Percentiles rank a stretch among this genome's conserved stretches.
These are phyloP conservation scores for Catalaphyllia jardinei DNA, from an alignment of 64 coral and sea anemone genomes.

Conservation along the genomic window DNA sequence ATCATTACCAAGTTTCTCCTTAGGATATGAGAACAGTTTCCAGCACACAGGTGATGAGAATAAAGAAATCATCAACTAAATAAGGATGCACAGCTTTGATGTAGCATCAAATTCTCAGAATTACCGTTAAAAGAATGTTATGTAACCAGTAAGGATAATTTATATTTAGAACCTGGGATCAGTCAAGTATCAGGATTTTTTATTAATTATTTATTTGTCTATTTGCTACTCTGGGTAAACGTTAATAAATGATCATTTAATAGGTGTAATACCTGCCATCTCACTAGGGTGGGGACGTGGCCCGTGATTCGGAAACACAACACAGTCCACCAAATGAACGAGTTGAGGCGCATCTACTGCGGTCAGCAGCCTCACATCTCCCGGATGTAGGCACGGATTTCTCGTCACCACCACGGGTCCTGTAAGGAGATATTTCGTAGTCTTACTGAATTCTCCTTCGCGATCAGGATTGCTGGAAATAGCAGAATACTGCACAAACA, in stretches of 20 bases:
- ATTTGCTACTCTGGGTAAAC: background rate
- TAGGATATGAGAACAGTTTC: no score
- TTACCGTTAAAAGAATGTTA: no score
- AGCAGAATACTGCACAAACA: conserved; percentile 85
- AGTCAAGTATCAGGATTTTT: background rate
- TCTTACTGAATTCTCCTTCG: conserved; percentile 46
- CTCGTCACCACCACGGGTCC: conserved; percentile 74
- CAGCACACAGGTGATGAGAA: no score
- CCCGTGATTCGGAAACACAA: conserved; percentile 74
- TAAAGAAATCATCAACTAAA: no score
- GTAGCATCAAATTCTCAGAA: no score
- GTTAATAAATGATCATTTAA: background rate
- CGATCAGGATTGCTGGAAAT: conserved; percentile 47
- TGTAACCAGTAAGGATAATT: no score
- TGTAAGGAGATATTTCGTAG: background rate
- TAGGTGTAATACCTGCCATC: conserved; percentile 65
- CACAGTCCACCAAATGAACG: conserved; percentile 73
- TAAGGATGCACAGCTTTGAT: no score
- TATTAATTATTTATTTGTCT: background rate
- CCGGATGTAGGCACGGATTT: conserved; percentile 87
- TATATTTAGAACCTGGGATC: no score
- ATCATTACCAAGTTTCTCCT: no score
- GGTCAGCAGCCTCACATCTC: conserved; percentile 74
- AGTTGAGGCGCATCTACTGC: conserved; percentile 57
- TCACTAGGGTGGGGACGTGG: conserved; percentile 71